phyloP scores from a whole-genome alignment of 2,113 vertebrate genomes.

The Pithys albifrons region DNA sequence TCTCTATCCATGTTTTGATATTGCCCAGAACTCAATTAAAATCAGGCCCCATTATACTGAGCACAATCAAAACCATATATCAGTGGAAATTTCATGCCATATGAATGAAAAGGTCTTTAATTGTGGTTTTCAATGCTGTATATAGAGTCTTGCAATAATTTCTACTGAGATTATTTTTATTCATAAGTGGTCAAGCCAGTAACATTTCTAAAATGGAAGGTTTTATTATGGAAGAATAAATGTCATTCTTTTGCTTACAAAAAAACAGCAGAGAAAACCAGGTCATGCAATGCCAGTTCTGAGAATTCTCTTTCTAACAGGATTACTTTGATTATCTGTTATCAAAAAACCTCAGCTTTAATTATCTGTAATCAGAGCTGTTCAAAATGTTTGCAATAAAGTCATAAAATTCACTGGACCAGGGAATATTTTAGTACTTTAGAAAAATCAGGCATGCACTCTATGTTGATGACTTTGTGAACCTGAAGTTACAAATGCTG shows the following conservation, averaged over 20 bases:
- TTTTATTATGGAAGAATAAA: constrained; percentile 3
- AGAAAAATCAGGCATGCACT: neutral
- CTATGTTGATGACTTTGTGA: neutral
- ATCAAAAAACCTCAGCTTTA: neutral
- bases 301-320: neutral
- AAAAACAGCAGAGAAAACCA: neutral
- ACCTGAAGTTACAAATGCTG: neutral
- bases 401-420: neutral
- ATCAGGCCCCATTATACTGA: constrained; percentile 33
- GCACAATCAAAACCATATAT: constrained; percentile 10
- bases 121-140: neutral
- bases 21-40: constrained; percentile 32
- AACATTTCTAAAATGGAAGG: neutral
- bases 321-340: constrained; percentile 11
- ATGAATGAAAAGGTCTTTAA: constrained; percentile 33
- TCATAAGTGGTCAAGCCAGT: neutral
- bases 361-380: constrained; percentile 44
- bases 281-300: neutral
- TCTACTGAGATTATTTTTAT: neutral
- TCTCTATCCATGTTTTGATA: neutral
- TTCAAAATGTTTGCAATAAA: constrained; percentile 23
- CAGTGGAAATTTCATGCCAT: neutral
- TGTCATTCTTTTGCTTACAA: neutral
- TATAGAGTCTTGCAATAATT: neutral
- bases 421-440: neutral